Base-by-base conservation (phyloP, 2,888 invertebrate species). In the Ctena decussata region DNA sequence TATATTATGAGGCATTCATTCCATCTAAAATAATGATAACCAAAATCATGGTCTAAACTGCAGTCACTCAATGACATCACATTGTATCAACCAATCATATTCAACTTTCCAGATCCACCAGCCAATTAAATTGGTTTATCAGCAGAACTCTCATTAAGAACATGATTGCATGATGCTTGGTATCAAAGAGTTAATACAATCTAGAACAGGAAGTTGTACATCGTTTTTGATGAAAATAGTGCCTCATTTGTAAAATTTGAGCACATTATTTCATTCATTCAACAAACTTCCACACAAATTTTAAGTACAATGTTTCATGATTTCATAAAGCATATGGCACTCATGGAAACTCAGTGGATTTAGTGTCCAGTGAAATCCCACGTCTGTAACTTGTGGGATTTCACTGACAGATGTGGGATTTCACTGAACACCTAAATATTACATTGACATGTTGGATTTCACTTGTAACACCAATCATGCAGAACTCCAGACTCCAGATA, bases 101-200 rank as follows among this genome's bases (percentile, higher is more conserved):
- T 87, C 87, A 57, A 37, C 82, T 85, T 78, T 90, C 90, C 84
- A 82, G 78, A 74, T 82, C 75, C 70, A 76, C 90, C 77, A 84
- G 86, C 90, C 90, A 88, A 86, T 60, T 8, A 60, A 30, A 60
- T 78, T 18, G 88, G 90, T 85, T 90, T 90, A 39, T 71, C 75
- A 84, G 88, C 80, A 78, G 79, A 84, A 84, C 72, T 84, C 78
- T 90, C 90, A 90, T 90, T 72, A 85, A 87, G 86, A 88, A 81
- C 84, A 86, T 83, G 77, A 86, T 86, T 89, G 84, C 73, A 84
- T 21, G 77, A 79, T 84, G 49, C 84, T 84, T 35, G 76, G 70
- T 75, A 21, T 39, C 49, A 30, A 15, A 30, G 46, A 24, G 8
- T 53, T n/a, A 82, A 74, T 53, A 39, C 32, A 30, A 24, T 46